Evolutionary conservation across 1,140 invertebrate species (phyloP), one percentile per base, ranked within the genome.

Genomic region (Scaptomyza graminum): DNA sequence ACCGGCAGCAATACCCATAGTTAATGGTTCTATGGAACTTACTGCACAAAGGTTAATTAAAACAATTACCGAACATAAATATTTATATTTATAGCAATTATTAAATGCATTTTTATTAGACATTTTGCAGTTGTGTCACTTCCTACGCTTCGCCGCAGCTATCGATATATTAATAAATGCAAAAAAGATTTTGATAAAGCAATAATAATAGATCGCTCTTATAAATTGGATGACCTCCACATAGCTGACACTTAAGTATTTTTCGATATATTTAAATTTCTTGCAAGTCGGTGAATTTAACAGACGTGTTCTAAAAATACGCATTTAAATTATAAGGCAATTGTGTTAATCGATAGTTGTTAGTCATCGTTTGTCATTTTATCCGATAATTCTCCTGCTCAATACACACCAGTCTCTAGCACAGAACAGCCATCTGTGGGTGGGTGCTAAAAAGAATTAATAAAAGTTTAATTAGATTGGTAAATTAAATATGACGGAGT

Each of bases 401-500:
- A n/a, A 28, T 49, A 49, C 28, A 60, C 43, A 37, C 34, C 22
- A 63, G 67, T 72, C 63, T 54, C 62, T 71, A 71, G 34, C 43
- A 31, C 11, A 12, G 28, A 54, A 41, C 22, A 34, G 31, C 34
- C 44, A 49, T 67, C 15, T 18, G 55, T n/a, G n/a, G n/a, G n/a
- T n/a, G 50, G 62, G 55, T 60, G 69, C 47, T 13, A 43, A 54
- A 46, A 67, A 59, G 9, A 52, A 44, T 22, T 13, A 22, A 25
- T 44, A 13, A 34, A 46, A 46, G 11, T 16, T 46, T 12, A 57
- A 2, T 57, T 31, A 43, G 51, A 68, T 83, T 76, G 11, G 46
- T 71, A 77, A 54, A 68, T 76, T 70, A 37, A 37, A 71, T 63
- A 96, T 96, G 95, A 94, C 95, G 7, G 98, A 99, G 92, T 93